Percentiles rank a stretch among this genome's conserved stretches.
Conservation (phyloP, 1,140 invertebrate genomes). For the Phymorhynchus buccinoides region DNA sequence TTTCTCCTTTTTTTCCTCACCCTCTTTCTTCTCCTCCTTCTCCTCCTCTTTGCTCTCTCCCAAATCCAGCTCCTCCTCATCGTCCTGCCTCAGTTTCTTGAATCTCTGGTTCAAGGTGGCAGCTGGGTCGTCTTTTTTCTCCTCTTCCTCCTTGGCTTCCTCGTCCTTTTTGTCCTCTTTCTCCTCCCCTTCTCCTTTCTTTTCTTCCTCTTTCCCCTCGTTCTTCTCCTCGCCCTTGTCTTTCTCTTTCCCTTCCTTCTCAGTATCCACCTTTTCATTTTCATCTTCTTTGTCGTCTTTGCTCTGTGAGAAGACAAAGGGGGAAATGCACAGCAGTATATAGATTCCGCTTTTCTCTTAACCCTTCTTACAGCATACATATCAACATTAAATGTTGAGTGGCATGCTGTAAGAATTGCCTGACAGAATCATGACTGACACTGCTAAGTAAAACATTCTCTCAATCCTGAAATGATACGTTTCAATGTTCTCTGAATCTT, state of each 20-base stretch:
- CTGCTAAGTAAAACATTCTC: too few species aligned
- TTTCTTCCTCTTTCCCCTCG: conserved; percentile 21
- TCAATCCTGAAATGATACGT: too few species aligned
- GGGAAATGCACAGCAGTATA: too few species aligned
- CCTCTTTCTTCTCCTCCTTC: conserved; percentile 23
- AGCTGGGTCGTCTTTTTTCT: conserved; percentile 43
- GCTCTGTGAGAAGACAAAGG: too few species aligned
- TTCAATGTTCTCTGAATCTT: too few species aligned
- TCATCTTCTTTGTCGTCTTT: conserved; percentile 45
- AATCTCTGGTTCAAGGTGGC: conserved; percentile 31
- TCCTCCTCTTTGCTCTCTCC: conserved; percentile 38
- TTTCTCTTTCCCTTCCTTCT: conserved; percentile 42
- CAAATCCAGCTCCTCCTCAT: conserved; percentile 46
- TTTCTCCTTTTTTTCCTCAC: conserved; percentile 19
- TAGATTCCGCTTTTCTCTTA: too few species aligned
- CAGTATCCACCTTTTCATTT: conserved; percentile 37
- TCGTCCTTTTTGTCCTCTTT: conserved; percentile 29
- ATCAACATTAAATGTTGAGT: too few species aligned
- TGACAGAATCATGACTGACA: too few species aligned
- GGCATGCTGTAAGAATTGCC: too few species aligned
- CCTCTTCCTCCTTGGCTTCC: conserved; percentile 29
- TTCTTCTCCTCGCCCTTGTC: conserved; percentile 23
- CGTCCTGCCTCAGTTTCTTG: conserved; percentile 41
- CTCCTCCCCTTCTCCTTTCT: conserved; percentile 40
- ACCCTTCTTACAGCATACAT: too few species aligned